Evolutionary conservation across 2,888 invertebrate species (phyloP).

Genomic region (Ditula angustiorana): DNA sequence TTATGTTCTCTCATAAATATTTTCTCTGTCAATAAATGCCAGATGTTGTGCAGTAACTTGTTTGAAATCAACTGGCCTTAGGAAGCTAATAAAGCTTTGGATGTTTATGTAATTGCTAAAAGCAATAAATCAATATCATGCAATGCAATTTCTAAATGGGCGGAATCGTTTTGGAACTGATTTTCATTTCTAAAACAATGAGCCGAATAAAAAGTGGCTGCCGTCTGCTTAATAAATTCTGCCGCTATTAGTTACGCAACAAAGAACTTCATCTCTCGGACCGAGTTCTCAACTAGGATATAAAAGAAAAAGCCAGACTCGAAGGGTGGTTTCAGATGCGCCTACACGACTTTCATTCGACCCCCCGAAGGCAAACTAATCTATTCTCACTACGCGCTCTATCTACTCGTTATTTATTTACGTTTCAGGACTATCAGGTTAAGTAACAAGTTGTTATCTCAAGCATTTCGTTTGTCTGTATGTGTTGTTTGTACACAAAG

Average conservation of each 20-base stretch:
- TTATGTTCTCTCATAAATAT: slow-evolving; percentile 12
- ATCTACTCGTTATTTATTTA: slow-evolving; percentile 36
- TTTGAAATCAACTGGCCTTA: neutral
- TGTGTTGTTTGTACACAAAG: slow-evolving; percentile 25
- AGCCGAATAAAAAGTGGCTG: neutral
- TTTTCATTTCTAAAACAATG: neutral
- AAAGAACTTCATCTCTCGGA: slow-evolving; percentile 16
- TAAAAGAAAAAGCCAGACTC: slow-evolving; percentile 17
- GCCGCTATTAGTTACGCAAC: slow-evolving; percentile 9
- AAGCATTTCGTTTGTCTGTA: slow-evolving; percentile 27
- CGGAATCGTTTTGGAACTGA: neutral
- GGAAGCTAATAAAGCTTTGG: neutral
- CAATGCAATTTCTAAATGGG: neutral
- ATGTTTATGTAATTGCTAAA: slow-evolving; percentile 1
- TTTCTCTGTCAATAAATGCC: slow-evolving; percentile 15
- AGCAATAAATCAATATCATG: neutral
- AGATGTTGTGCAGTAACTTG: neutral
- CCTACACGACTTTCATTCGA: neutral
- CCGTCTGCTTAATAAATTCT: neutral
- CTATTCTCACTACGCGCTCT: slow-evolving; percentile 16
- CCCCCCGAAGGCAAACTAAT: slow-evolving; percentile 23
- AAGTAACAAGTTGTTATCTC: slow-evolving; percentile 38
- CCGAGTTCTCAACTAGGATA: slow-evolving; percentile 9
- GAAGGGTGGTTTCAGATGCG: slow-evolving; percentile 1
- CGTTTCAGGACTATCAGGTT: slow-evolving; percentile 28